These are phyloP conservation scores for Laterallus jamaicensis DNA, from an alignment of 2,113 vertebrate genomes.

Conservation along the genomic window DNA sequence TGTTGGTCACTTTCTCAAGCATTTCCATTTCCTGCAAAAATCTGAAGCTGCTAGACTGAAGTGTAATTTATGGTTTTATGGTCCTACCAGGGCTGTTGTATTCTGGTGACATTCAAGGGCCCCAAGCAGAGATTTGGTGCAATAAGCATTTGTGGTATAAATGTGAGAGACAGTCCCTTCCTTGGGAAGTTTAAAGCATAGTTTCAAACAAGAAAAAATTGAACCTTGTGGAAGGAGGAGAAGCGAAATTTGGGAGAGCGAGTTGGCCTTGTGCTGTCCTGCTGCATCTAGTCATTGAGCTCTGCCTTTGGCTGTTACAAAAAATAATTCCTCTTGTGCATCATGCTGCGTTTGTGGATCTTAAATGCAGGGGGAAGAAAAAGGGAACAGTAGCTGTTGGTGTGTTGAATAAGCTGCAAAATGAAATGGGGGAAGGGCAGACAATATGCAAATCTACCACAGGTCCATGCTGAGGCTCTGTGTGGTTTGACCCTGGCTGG, in stretches of 20 bases:
- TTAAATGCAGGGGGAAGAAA: neutral
- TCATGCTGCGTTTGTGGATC: neutral
- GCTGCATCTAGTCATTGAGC: neutral
- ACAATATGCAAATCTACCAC: rapidly evolving
- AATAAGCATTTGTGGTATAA: neutral
- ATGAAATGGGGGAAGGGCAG: neutral
- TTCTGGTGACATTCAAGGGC: neutral
- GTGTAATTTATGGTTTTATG: neutral
- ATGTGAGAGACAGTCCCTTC: neutral
- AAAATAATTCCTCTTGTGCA: neutral
- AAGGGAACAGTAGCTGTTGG: neutral
- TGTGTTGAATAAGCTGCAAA: neutral
- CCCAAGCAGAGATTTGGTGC: neutral
- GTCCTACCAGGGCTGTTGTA: neutral
- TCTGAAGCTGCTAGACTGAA: neutral
- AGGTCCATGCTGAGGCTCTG: neutral
- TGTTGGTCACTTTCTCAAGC: neutral
- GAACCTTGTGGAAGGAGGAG: neutral
- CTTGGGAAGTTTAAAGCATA: neutral
- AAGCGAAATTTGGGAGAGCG: neutral
- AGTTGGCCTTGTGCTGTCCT: neutral
- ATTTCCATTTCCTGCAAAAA: neutral
- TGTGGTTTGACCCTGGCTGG: too few relatives aligned
- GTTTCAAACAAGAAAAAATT: neutral
- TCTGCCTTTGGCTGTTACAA: neutral